Evolutionary conservation across 2,113 vertebrate species (phyloP), one percentile per base, ranked within the genome.

Genomic region (Rhynchopsitta pachyrhyncha): DNA sequence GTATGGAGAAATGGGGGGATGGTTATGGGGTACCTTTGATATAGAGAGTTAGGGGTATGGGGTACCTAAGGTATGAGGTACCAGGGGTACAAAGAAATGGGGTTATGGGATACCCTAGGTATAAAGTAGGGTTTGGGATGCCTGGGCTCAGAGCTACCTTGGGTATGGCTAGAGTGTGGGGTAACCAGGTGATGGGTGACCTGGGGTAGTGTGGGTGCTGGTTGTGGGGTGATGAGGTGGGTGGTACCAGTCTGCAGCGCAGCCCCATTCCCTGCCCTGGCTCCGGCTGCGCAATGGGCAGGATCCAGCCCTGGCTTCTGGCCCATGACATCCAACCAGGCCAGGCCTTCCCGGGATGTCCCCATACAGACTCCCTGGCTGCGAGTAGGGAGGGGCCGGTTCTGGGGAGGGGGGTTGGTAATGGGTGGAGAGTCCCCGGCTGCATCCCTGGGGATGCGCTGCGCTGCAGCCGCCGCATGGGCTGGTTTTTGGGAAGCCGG

Each of bases 341-440:
- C 23, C 44, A 16, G 49, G 33, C n/a, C 20, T 31, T 55, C 49
- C 52, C 5, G 41, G 82, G 49, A 57, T 6, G 9, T 9, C 50
- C 50, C 19, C 3, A 1, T 16, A 27, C 59, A 20, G 39, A 19
- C 13, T 12, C 33, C 59, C 8, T 2, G 33, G 27, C 33, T 46
- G 62, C 24, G 2, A 1, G 15, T 35, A 6, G 1, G 6, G 29
- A 20, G 35, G 29, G 35, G 6, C 29, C 13, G 9, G 57, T 28
- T 31, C 9, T 6, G 25, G 4, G 3, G 47, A 46, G 10, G n/a
- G 46, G n/a, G 25, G 23, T 3, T 9, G 59, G 27, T 33, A 29
- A 14, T 8, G 44, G n/a, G 31, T 11, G 63, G 63, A 50, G 52
- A 41, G 19, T 42, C 62, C 50, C 2, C 35, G 1, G 28, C n/a